A percentile compares a stretch with the other conserved stretches of the same genome.
These are phyloP conservation scores for Epizoanthus illoricatus DNA, from an alignment of 92 coral and sea anemone species.

Conservation along the genomic window DNA sequence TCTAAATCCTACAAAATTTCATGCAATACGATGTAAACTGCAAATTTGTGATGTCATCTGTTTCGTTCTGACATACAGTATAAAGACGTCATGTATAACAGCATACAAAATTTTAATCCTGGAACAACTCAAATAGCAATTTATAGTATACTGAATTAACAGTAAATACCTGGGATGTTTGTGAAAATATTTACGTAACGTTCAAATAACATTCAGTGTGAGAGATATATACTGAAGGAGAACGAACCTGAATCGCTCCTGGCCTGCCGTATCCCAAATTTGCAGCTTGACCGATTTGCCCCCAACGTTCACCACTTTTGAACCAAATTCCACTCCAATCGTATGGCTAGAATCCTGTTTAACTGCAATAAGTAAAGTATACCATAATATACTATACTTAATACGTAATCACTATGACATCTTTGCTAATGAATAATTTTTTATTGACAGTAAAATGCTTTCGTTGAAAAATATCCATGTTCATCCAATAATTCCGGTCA, in stretches of 20 bases:
- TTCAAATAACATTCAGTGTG: neutral
- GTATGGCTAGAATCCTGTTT: slow-evolving; percentile 99
- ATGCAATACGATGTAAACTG: neutral
- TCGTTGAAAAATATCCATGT: neutral
- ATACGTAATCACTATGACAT: neutral
- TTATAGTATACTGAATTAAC: too few relatives aligned
- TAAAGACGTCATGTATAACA: neutral
- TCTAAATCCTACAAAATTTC: too few relatives aligned
- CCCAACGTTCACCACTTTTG: slow-evolving; percentile 91
- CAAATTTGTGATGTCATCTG: neutral
- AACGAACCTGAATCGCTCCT: slow-evolving; percentile 90
- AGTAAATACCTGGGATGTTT: neutral
- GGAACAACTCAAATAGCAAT: too few relatives aligned
- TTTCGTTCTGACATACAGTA: slow-evolving; percentile 5
- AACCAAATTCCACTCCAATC: slow-evolving; percentile 99
- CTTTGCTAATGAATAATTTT: neutral
- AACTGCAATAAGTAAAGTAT: slow-evolving; percentile 49
- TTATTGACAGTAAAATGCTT: slow-evolving; percentile 1
- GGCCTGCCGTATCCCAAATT: slow-evolving; percentile 99
- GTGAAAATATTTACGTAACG: neutral
- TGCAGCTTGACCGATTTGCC: slow-evolving; percentile 97
- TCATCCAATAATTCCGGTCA: neutral
- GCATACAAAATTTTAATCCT: neutral
- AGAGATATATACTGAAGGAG: neutral
- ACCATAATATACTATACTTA: neutral